Conservation (phyloP, 2,888 invertebrate genomes). For the Dryomyza anilis region DNA sequence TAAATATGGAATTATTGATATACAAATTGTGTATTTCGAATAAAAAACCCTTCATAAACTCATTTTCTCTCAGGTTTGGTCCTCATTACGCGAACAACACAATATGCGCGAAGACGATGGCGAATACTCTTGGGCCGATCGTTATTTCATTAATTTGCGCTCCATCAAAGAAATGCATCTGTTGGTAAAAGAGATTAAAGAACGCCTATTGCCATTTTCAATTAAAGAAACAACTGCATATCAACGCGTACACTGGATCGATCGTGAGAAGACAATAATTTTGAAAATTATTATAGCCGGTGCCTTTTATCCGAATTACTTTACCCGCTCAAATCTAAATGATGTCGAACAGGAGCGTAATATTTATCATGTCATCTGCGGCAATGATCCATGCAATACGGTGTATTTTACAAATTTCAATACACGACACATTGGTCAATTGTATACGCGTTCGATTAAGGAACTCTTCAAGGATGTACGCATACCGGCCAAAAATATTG, state of each 20-base stretch:
- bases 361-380: conserved; percentile 70
- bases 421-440: conserved; percentile 69
- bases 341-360: conserved; percentile 69
- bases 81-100: conserved; percentile 66
- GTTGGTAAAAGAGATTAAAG: conserved; percentile 72
- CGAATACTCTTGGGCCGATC: conserved; percentile 71
- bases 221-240: conserved; percentile 65
- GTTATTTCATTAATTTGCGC: conserved; percentile 73
- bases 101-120: conserved; percentile 63
- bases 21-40: background rate
- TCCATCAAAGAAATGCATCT: conserved; percentile 75
- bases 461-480: conserved; percentile 63
- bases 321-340: conserved; percentile 65
- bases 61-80: conserved; percentile 68
- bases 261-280: conserved; percentile 66
- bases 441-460: conserved; percentile 73
- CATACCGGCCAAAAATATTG: conserved; percentile 57
- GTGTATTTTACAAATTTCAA: conserved; percentile 71
- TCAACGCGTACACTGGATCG: conserved; percentile 61
- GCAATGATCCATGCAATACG: conserved; percentile 77
- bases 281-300: conserved; percentile 67
- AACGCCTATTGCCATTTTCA: conserved; percentile 67
- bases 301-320: conserved; percentile 94
- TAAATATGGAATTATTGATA: background rate
- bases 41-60: background rate